Evolutionary conservation across 2,113 vertebrate genomes (phyloP).

Genomic region (Lonchura striata): DNA sequence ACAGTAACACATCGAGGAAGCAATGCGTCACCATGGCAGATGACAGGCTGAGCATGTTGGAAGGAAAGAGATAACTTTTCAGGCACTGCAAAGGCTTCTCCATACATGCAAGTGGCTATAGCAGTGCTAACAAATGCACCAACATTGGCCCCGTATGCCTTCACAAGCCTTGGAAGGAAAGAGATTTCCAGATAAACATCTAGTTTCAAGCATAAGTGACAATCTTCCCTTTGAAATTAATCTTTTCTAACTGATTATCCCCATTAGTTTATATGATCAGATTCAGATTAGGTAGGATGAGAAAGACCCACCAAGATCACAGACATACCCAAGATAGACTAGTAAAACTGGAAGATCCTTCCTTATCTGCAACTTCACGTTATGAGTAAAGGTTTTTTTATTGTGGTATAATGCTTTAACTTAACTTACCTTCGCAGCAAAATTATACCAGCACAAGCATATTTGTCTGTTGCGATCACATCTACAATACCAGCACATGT

Average conservation of each 20-base stretch:
- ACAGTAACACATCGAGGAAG: not conserved
- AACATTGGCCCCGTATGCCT: not conserved
- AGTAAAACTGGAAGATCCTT: slow-evolving; percentile 31
- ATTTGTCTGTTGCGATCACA: not conserved
- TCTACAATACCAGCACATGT: not conserved
- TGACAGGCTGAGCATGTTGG: not conserved
- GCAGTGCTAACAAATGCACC: not conserved
- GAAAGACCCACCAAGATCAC: not conserved
- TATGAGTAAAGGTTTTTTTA: slow-evolving; percentile 21
- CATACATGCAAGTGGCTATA: not conserved
- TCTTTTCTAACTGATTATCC: not conserved
- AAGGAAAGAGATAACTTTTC: not conserved
- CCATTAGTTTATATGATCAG: not conserved
- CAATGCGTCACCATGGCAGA: not conserved
- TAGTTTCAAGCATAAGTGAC: not conserved
- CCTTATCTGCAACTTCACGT: not conserved
- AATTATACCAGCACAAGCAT: not conserved
- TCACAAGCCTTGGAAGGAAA: not conserved
- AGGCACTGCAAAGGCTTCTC: not conserved
- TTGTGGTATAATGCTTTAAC: not conserved
- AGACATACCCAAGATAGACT: not conserved
- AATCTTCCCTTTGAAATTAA: not conserved
- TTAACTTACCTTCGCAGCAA: slow-evolving; percentile 1
- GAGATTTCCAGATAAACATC: not conserved
- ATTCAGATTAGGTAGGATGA: not conserved